Evolutionary conservation across 2,888 invertebrate species (phyloP).

Genomic region (Octodonta nipae): DNA sequence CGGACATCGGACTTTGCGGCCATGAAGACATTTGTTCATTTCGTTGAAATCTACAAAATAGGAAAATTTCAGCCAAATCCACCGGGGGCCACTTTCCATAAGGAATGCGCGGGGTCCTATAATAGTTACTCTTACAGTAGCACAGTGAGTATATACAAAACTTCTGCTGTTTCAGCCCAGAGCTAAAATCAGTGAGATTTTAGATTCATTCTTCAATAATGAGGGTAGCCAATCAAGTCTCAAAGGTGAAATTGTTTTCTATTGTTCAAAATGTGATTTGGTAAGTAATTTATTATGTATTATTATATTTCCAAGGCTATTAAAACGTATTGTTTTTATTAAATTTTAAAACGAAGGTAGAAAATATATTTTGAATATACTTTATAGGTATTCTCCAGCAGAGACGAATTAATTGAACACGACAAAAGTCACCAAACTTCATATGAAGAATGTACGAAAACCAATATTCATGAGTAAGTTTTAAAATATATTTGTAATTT

Average conservation of each 20-base stretch:
- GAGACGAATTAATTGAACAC: constrained; percentile 16
- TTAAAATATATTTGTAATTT: not conserved
- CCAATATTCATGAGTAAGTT: too few relatives aligned
- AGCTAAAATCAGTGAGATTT: too few relatives aligned
- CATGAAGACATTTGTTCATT: too few relatives aligned
- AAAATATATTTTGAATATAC: not conserved
- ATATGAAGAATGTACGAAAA: constrained; percentile 19
- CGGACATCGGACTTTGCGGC: too few relatives aligned
- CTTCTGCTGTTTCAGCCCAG: constrained; percentile 19
- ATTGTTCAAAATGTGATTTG: constrained; percentile 19
- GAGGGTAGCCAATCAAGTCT: constrained; percentile 21
- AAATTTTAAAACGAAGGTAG: not conserved
- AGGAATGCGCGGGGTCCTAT: too few relatives aligned
- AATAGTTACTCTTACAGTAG: too few relatives aligned
- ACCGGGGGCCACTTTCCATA: too few relatives aligned
- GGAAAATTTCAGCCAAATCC: too few relatives aligned
- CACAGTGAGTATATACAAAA: too few relatives aligned
- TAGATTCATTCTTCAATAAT: constrained; percentile 20
- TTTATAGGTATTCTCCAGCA: constrained; percentile 16
- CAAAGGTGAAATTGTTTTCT: constrained; percentile 17
- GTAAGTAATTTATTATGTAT: constrained; percentile 10
- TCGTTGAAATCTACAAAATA: too few relatives aligned
- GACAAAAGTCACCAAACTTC: constrained; percentile 19
- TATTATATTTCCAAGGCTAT: too few relatives aligned
- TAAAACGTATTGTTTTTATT: too few relatives aligned